These are phyloP conservation scores for Hemicordylus capensis DNA, from an alignment of 2,113 vertebrate species.

Conservation along the genomic window DNA sequence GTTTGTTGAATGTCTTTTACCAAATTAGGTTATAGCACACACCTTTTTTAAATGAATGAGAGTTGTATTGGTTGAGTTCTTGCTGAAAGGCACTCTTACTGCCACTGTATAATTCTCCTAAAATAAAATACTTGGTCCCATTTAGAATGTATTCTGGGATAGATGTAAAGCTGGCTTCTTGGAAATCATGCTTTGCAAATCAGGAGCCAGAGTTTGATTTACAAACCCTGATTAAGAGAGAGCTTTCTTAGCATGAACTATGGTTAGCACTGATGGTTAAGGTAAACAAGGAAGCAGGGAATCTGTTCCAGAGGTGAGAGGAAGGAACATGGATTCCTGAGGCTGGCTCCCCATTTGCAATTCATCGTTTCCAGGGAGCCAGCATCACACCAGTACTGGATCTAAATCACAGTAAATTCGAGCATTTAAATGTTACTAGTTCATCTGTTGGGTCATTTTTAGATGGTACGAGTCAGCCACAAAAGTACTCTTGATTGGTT, in stretches of 20 bases:
- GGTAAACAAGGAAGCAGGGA: background rate
- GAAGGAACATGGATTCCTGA: background rate
- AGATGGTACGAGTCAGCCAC: background rate
- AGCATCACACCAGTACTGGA: background rate
- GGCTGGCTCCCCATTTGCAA: background rate
- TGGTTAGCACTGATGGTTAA: background rate
- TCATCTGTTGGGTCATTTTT: background rate
- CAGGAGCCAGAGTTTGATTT: background rate
- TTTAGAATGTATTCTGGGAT: background rate
- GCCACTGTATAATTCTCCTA: background rate
- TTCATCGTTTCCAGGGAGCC: background rate
- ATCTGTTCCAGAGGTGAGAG: too few species aligned
- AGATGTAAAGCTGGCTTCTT: background rate
- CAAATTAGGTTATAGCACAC: background rate
- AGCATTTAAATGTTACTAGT: background rate
- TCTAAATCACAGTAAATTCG: background rate
- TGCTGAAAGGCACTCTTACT: background rate
- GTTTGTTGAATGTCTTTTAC: background rate
- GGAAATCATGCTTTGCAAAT: background rate
- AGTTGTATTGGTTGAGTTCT: background rate
- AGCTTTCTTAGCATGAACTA: background rate
- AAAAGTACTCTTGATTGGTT: background rate
- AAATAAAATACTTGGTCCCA: background rate
- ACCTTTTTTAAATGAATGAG: background rate
- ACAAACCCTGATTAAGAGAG: background rate